These are phyloP conservation scores for Seriola quinqueradiata DNA, from an alignment of 2,113 vertebrate genomes.

Conservation along the genomic window DNA sequence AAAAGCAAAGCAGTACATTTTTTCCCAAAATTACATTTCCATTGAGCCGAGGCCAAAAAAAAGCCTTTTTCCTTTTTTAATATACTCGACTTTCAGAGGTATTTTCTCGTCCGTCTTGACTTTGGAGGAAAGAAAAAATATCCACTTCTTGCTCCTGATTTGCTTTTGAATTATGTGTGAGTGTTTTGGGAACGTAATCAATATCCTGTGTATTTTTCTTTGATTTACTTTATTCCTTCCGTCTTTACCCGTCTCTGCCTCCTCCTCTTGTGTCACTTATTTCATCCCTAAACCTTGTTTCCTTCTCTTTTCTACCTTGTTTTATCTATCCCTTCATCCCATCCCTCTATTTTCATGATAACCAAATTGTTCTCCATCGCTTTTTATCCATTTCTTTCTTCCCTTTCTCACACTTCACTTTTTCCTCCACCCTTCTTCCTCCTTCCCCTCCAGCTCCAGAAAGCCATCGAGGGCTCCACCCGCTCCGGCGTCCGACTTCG, in stretches of 20 bases:
- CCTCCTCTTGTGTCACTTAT: background rate
- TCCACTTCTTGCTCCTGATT: background rate
- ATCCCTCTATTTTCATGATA: background rate
- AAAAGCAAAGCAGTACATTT: background rate
- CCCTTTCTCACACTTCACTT: background rate
- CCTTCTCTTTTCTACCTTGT: background rate
- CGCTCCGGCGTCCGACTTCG: conserved; percentile 91
- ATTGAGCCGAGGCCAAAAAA: background rate
- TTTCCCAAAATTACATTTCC: background rate
- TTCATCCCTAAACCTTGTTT: background rate
- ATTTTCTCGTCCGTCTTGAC: background rate
- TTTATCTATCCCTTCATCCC: background rate
- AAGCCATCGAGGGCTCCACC: conserved; percentile 95
- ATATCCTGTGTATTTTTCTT: background rate
- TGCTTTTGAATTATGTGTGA: conserved; percentile 8
- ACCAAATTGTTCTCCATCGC: background rate
- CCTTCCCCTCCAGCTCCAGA: conserved; percentile 88
- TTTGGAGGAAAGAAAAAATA: background rate
- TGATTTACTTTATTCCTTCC: background rate
- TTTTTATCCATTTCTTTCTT: background rate
- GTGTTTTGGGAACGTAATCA: conserved; percentile 3
- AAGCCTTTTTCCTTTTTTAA: background rate
- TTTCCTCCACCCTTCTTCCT: background rate
- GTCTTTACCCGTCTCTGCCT: background rate
- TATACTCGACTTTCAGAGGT: background rate